Conservation (phyloP, 2,797 vertebrate species). For the Melopsittacus undulatus region DNA sequence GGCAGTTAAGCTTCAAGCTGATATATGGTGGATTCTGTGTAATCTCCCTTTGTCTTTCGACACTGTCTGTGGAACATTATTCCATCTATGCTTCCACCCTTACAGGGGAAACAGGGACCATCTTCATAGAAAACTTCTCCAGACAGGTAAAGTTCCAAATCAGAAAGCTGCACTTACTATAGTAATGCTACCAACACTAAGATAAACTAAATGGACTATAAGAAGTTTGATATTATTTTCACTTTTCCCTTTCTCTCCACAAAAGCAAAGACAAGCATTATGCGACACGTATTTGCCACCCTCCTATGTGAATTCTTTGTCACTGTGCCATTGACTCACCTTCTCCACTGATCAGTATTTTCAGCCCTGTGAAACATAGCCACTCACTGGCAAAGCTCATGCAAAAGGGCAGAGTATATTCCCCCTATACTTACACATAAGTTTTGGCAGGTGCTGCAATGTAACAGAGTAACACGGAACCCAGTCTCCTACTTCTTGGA, state of each 20-base stretch:
- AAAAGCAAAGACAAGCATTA: background rate
- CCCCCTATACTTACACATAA: background rate
- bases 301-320: background rate
- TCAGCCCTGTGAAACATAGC: background rate
- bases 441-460: background rate
- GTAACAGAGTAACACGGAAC: background rate
- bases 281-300: background rate
- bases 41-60: background rate
- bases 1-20: background rate
- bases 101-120: background rate
- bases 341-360: background rate
- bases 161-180: background rate
- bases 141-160: background rate
- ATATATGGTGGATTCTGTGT: background rate
- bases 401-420: background rate
- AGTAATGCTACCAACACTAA: background rate
- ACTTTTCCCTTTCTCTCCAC: background rate
- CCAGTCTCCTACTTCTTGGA: background rate
- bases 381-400: background rate
- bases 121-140: background rate
- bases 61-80: background rate
- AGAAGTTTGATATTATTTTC: background rate
- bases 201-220: background rate
- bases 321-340: background rate
- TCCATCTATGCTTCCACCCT: background rate